These are phyloP conservation scores for Mystacornis crossleyi DNA, from an alignment of 2,113 vertebrate genomes.

Conservation along the genomic window DNA sequence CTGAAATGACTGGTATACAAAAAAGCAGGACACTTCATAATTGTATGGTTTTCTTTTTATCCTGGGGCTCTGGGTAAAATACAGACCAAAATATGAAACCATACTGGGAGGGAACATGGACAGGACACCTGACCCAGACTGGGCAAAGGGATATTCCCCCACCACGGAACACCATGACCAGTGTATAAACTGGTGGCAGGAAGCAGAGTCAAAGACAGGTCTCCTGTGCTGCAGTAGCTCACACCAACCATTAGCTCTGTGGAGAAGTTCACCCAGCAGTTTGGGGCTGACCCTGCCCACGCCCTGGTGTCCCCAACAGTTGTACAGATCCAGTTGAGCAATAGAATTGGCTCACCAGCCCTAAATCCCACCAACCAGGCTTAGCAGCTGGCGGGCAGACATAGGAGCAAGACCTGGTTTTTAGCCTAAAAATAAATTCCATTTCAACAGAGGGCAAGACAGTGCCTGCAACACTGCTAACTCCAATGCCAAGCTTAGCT, in stretches of 20 bases:
- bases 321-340: neutral
- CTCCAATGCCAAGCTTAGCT: neutral
- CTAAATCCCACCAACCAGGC: neutral
- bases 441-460: neutral
- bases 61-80: neutral
- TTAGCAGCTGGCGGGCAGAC: neutral
- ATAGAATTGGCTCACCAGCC: neutral
- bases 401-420: neutral
- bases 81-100: neutral
- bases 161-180: neutral
- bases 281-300: neutral
- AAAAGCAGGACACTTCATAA: neutral
- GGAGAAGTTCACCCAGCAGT: neutral
- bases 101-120: neutral
- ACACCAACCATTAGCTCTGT: neutral
- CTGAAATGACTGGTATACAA: neutral
- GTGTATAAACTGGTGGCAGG: neutral
- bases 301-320: neutral
- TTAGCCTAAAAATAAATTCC: neutral
- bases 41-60: neutral
- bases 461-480: neutral
- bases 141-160: neutral
- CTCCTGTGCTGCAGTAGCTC: neutral
- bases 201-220: neutral
- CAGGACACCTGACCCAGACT: neutral